phyloP scores from a whole-genome alignment of 2,888 invertebrate species.

The Diarsia mendica region DNA sequence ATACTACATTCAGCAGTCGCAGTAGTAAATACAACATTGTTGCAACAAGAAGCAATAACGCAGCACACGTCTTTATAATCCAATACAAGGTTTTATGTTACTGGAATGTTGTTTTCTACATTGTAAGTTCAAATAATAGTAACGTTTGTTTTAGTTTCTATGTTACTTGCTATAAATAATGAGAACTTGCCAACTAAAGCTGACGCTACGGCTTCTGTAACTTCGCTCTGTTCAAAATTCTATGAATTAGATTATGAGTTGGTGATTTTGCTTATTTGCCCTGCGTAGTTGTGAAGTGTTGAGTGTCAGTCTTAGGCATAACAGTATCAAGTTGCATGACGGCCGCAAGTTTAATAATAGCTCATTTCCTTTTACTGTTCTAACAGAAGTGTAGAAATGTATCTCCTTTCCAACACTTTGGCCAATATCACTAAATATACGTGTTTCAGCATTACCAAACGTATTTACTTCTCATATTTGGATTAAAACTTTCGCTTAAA shows the following conservation, averaged over 20 bases:
- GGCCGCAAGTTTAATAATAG: conserved; percentile 7
- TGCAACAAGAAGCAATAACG: conserved; percentile 62
- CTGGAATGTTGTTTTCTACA: conserved; percentile 61
- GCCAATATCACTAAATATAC: neutral
- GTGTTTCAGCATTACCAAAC: neutral
- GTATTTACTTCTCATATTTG: conserved; percentile 21
- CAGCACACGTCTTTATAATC: conserved; percentile 67
- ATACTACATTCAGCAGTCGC: conserved; percentile 48
- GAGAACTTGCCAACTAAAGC: conserved; percentile 7
- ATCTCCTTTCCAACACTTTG: neutral
- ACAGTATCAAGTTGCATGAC: conserved; percentile 28
- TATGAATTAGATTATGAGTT: conserved; percentile 9
- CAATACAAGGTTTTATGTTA: conserved; percentile 62
- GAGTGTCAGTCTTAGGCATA: conserved; percentile 3
- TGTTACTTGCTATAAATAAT: conserved; percentile 31
- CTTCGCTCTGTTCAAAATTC: conserved; percentile 18
- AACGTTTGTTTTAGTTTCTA: conserved; percentile 55
- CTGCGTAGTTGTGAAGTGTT: conserved; percentile 10
- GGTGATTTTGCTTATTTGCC: conserved; percentile 16
- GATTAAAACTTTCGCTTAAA: conserved; percentile 34
- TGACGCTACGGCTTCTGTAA: conserved; percentile 12
- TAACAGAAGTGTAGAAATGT: neutral
- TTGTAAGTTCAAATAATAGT: conserved; percentile 60
- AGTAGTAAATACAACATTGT: conserved; percentile 63
- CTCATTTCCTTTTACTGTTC: conserved; percentile 10